phyloP scores from a whole-genome alignment of 2,113 vertebrate species.

The Callocephalon fimbriatum region DNA sequence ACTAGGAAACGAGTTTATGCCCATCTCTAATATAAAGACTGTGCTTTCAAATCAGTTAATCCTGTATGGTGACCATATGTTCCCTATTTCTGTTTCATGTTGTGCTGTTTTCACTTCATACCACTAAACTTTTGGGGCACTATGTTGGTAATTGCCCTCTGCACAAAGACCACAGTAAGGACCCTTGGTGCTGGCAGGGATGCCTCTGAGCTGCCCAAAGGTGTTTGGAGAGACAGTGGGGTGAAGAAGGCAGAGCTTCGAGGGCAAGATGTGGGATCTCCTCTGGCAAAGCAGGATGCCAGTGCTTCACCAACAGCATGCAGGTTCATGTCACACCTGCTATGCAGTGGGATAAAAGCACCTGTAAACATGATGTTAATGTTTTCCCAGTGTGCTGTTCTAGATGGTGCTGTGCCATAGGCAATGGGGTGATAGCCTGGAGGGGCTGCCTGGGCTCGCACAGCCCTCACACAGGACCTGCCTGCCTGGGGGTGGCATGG shows the following conservation, averaged over 20 bases:
- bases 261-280: rapidly evolving
- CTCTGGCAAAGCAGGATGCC: neutral
- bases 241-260: neutral
- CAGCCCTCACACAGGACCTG: rapidly evolving
- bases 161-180: neutral
- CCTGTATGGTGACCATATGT: neutral
- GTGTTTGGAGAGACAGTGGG: neutral
- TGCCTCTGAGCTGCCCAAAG: neutral
- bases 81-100: neutral
- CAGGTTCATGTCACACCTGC: neutral
- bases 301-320: neutral
- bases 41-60: neutral
- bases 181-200: rapidly evolving
- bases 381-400: neutral
- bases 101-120: neutral
- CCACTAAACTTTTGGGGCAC: neutral
- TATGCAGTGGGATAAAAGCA: neutral
- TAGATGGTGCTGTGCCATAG: neutral
- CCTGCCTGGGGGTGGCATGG: neutral
- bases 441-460: rapidly evolving
- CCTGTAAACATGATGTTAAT: neutral
- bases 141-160: neutral
- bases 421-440: neutral
- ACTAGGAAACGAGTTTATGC: neutral
- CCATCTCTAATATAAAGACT: neutral